Evolutionary conservation across 2,888 invertebrate species (phyloP), one percentile per base, ranked within the genome.

Genomic region (Rhagium mordax): DNA sequence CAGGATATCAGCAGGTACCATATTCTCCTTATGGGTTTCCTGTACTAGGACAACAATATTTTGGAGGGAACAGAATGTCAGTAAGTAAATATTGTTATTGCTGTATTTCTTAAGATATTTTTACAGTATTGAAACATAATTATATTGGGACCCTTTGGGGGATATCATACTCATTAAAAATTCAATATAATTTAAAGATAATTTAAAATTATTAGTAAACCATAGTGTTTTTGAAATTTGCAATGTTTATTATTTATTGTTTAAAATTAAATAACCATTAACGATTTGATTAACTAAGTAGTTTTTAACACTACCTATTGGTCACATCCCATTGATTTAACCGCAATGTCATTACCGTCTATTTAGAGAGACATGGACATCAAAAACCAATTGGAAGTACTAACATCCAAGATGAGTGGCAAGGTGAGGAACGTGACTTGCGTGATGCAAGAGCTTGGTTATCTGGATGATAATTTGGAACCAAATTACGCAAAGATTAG

Each of bases 381-480:
- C 6, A 89, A 90, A 76, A 90, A 90, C n/a, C 92, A 91, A 55
- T 84, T 93, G 33, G 92, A 93, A 75, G 85, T 90, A 10, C 86
- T 92, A 79, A 89, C 91, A 4, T 88, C 90, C 0, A 87, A 89
- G 10, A 87, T 90, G 76, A 88, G 88, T 16, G 89, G 89, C 2
- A 90, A 90, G 79, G 89, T 90, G 1, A 87, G 89, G 76, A 93
- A 93, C 86, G 91, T 93, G 21, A 93, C 93, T 0, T 93, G 93
- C 84, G 92, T 93, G 47, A 93, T 93, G 92, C 93, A 93, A 82
- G 93, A 93, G 83, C 88, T 93, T 0, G 93, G 93, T 65, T 93
- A 93, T 86, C 89, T 93, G 79, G 92, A 93, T 77, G 88, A 90
- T 76, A 91, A 91, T 83, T 87, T 93, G 80, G 92, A 93, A 81